phyloP scores from a whole-genome alignment of 64 coral and sea anemone genomes.

The Stylophora pistillata region DNA sequence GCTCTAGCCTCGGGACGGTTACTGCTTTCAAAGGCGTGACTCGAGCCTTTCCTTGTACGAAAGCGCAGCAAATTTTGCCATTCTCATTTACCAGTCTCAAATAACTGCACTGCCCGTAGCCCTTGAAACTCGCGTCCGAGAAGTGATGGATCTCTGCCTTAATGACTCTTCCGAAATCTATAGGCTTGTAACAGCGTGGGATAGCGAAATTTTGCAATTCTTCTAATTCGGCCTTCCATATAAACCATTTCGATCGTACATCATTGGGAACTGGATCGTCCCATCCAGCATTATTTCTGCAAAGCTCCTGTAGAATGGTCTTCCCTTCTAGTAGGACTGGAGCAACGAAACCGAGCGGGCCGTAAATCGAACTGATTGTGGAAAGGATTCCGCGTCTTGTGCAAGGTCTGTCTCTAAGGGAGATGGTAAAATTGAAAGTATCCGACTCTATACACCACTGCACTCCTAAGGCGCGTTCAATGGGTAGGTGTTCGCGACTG shows the following conservation, averaged over 20 bases:
- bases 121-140: background rate
- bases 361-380: background rate
- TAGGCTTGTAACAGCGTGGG: background rate
- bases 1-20: conserved; percentile 14
- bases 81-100: background rate
- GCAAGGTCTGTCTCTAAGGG: background rate
- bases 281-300: background rate
- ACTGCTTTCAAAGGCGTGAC: background rate
- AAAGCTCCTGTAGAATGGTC: background rate
- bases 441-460: background rate
- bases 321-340: background rate
- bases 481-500: background rate
- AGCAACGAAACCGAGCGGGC: background rate
- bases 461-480: background rate
- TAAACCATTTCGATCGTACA: background rate
- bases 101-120: background rate
- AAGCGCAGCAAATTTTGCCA: background rate
- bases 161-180: background rate
- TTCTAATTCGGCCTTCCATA: background rate
- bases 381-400: conserved; percentile 13
- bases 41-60: conserved; percentile 16
- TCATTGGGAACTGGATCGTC: background rate
- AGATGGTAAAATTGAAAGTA: background rate
- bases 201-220: background rate
- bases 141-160: background rate